A percentile compares a stretch with the other conserved stretches of the same genome.
Evolutionary conservation across 2,888 invertebrate genomes (phyloP).

Genomic region (Sarcophaga caerulescens): DNA sequence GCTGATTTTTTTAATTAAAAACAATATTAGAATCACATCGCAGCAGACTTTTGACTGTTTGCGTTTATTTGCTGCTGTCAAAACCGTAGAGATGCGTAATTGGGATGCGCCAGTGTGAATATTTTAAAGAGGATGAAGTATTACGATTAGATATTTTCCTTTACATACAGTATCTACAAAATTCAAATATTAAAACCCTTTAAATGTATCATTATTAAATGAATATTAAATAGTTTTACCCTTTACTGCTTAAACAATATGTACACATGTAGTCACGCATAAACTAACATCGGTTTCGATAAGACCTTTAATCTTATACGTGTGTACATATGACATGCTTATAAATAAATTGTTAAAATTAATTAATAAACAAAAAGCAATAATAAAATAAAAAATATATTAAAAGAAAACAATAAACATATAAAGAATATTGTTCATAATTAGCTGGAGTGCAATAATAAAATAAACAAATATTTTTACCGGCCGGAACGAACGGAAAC

Average conservation of each 20-base stretch:
- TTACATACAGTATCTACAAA: no score
- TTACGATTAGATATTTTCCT: no score
- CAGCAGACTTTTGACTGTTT: no score
- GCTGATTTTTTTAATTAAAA: no score
- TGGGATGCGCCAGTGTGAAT: no score
- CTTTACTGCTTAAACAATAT: slow-evolving; percentile 2
- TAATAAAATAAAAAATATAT: neutral
- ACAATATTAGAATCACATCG: no score
- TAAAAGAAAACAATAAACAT: slow-evolving; percentile 13
- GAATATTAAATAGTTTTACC: neutral
- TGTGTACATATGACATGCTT: slow-evolving; percentile 30
- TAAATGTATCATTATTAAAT: no score
- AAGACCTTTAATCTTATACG: slow-evolving; percentile 27
- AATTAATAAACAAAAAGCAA: slow-evolving; percentile 51
- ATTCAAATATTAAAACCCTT: no score
- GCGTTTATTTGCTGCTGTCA: no score
- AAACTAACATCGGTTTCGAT: neutral
- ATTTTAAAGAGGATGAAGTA: no score
- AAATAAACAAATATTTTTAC: slow-evolving; percentile 46
- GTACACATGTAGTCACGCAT: neutral
- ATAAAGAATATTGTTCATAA: slow-evolving; percentile 44
- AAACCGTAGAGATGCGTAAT: no score
- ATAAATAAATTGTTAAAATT: slow-evolving; percentile 33
- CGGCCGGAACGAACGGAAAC: slow-evolving; percentile 21
- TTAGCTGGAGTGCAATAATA: slow-evolving; percentile 34